Base-by-base conservation (phyloP, 2,113 vertebrate species). In the Alligator mississippiensis region DNA sequence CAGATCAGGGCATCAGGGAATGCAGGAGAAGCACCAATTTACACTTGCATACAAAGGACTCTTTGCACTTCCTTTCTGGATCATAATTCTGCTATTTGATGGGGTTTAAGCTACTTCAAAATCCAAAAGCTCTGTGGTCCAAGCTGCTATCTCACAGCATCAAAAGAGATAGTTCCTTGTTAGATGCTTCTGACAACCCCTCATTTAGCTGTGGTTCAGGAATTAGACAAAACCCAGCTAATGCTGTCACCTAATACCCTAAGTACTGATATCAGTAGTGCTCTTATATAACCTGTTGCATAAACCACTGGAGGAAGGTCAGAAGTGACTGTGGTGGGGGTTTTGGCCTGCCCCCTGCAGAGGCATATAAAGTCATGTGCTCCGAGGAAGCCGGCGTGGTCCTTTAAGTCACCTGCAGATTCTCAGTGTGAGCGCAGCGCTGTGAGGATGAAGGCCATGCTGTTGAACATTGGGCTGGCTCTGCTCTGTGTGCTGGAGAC, bases 401-500 rank as follows among this genome's bases (percentile, higher is more conserved):
- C 66, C 6, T n/a, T 17, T 28, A 25, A 17, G 28, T 16, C 6
- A 27, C 30, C 28, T 27, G 27, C 64, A 30, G 64, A 24, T 19
- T 27, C 62, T 28, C 62, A 24, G 62, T 34, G 55, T 59, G 57
- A 59, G 24, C 15, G 55, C 47, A 91, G 28, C 38, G 82, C 77
- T 70, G 64, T 4, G 11, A 83, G 92, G 94, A 98, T 97, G 98
- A 88, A 0, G 17, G 97, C 3, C 14, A 80, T 95, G 61, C 85
- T 97, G 88, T 87, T 97, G 88, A 89, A 83, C 81, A 86, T 98
- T 96, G 64, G 61, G 14, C 94, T 93, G 18, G 81, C 90, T 28
- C 92, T 98, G 92, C 95, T 98, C 84, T 98, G 95, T 55, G 60
- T 86, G 15, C 82, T 98, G 92, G 30, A 1, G 8, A 93, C 68